phyloP scores from a whole-genome alignment of 2,888 invertebrate genomes.

The Synergus gifuensis region DNA sequence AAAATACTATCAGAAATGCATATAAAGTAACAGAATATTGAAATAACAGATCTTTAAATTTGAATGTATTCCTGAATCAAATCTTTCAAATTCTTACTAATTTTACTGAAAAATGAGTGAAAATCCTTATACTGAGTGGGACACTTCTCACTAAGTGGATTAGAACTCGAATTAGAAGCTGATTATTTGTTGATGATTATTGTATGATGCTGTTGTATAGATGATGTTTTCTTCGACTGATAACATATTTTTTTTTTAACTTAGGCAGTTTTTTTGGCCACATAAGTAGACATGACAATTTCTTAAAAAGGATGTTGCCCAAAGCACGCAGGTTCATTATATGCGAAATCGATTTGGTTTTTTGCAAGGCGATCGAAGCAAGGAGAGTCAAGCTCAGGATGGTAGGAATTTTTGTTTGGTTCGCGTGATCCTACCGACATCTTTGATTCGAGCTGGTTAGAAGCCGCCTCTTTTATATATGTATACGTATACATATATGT shows the following conservation, averaged over 20 bases:
- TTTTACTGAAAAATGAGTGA: too few species aligned
- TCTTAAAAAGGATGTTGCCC: constrained; percentile 17
- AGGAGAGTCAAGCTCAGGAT: constrained; percentile 1
- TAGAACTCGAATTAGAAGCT: too few species aligned
- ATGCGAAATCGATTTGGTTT: constrained; percentile 16
- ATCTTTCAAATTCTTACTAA: too few species aligned
- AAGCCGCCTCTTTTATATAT: constrained; percentile 35
- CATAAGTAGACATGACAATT: constrained; percentile 3
- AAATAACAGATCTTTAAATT: not conserved
- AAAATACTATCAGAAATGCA: not conserved
- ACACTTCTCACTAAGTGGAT: too few species aligned
- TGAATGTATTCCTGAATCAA: too few species aligned
- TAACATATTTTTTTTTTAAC: not conserved
- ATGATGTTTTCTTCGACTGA: too few species aligned
- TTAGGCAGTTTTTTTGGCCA: not conserved
- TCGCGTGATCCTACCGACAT: constrained; percentile 56
- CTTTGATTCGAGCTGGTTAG: constrained; percentile 59
- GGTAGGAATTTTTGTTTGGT: constrained; percentile 51
- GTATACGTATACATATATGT: constrained; percentile 54
- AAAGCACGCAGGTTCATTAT: not conserved
- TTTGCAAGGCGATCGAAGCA: not conserved
- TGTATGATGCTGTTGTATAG: too few species aligned
- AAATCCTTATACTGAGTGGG: too few species aligned
- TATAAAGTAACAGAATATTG: not conserved
- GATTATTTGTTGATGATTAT: too few species aligned